Evolutionary conservation across 1,140 invertebrate genomes (phyloP).

Genomic region (Drosophila miranda): DNA sequence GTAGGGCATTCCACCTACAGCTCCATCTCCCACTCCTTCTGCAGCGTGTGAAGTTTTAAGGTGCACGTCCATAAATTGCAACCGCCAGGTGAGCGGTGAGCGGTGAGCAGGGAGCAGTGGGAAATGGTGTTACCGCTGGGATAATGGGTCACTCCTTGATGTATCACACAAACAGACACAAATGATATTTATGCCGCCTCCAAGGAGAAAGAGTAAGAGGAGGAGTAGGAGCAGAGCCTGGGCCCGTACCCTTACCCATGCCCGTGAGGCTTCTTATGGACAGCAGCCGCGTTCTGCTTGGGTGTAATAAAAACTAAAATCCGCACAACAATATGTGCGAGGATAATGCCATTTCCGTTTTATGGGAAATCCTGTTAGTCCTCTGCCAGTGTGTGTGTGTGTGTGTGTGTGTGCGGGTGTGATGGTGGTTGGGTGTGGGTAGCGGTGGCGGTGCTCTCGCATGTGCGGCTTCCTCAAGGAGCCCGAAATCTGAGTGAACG

Average conservation of each 20-base stretch:
- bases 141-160: constrained; percentile 57
- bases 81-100: constrained; percentile 59
- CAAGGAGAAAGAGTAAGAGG: too few species aligned
- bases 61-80: constrained; percentile 72
- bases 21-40: neutral
- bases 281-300: constrained; percentile 60
- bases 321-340: constrained; percentile 80
- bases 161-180: constrained; percentile 75
- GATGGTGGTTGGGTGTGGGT: too few species aligned
- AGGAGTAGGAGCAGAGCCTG: too few species aligned
- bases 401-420: constrained; percentile 25
- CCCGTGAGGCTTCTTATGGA: constrained; percentile 62
- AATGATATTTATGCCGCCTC: constrained; percentile 71
- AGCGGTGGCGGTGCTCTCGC: constrained; percentile 13
- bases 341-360: constrained; percentile 81
- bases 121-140: constrained; percentile 10
- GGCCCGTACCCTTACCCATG: neutral
- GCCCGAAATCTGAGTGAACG: constrained; percentile 47
- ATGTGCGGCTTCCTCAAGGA: constrained; percentile 60
- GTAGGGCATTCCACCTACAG: constrained; percentile 36
- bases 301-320: constrained; percentile 80
- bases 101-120: constrained; percentile 2
- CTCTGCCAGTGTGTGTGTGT: constrained; percentile 28
- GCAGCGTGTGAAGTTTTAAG: constrained; percentile 63
- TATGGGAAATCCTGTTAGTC: constrained; percentile 78